phyloP scores from a whole-genome alignment of 2,888 invertebrate species.

The Theodoxus fluviatilis region DNA sequence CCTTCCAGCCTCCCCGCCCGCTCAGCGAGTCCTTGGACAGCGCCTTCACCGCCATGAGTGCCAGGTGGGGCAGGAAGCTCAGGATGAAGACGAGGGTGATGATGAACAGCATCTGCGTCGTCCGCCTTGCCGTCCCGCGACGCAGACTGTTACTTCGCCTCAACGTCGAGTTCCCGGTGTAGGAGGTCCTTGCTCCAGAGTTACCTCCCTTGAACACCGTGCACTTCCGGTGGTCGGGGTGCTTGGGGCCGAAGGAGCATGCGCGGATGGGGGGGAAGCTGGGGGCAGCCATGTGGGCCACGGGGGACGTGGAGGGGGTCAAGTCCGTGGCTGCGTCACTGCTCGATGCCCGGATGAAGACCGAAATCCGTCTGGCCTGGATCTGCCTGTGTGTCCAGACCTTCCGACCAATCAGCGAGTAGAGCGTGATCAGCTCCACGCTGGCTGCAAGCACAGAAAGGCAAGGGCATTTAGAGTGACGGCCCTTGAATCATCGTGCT shows the following conservation, averaged over 20 bases:
- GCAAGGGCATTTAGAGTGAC: too few species aligned
- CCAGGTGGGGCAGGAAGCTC: conserved; percentile 48
- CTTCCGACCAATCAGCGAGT: conserved; percentile 30
- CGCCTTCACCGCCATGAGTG: conserved; percentile 39
- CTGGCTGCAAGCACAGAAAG: too few species aligned
- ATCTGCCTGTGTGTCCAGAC: conserved; percentile 28
- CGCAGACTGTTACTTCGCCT: too few species aligned
- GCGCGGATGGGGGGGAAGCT: conserved; percentile 7
- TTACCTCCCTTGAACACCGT: too few species aligned
- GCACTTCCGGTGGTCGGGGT: conserved; percentile 14
- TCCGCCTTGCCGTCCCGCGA: too few species aligned
- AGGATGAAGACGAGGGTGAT: conserved; percentile 47
- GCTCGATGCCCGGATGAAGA: background rate
- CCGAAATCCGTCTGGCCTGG: background rate
- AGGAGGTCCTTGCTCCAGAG: too few species aligned
- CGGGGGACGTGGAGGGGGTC: conserved; percentile 9
- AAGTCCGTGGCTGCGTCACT: conserved; percentile 13
- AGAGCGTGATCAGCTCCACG: conserved; percentile 29
- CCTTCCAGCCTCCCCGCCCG: conserved; percentile 33
- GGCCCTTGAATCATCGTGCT: too few species aligned
- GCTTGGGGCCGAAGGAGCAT: background rate
- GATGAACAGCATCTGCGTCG: conserved; percentile 46
- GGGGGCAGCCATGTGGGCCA: background rate
- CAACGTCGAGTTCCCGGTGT: too few species aligned
- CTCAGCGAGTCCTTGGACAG: conserved; percentile 38